These are phyloP conservation scores for Hyla sarda DNA, from an alignment of 2,113 vertebrate species.

Conservation along the genomic window DNA sequence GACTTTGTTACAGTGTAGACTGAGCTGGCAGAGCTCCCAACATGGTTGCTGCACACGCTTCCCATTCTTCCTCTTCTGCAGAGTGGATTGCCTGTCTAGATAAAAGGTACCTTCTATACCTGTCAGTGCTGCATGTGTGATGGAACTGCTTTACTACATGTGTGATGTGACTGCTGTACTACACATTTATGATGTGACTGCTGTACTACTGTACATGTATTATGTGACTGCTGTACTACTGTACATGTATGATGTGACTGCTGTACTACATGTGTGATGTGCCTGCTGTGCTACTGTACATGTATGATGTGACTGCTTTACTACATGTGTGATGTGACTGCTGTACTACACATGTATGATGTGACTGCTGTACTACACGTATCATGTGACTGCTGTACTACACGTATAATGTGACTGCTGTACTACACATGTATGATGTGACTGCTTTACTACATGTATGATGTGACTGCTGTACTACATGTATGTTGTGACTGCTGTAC, in stretches of 20 bases:
- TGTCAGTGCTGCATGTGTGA: background rate
- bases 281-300: too few species aligned
- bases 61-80: conserved; percentile 84
- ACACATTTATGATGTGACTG: too few species aligned
- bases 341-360: background rate
- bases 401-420: too few species aligned
- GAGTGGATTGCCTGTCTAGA: conserved; percentile 95
- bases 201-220: background rate
- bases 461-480: background rate
- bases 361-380: background rate
- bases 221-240: background rate
- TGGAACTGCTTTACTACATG: background rate
- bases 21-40: conserved; percentile 68
- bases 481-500: background rate
- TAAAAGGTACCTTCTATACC: conserved; percentile 82
- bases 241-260: too few species aligned
- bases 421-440: background rate
- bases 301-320: too few species aligned
- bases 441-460: background rate
- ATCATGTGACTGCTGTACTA: too few species aligned
- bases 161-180: background rate
- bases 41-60: conserved; percentile 91
- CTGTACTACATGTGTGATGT: too few species aligned
- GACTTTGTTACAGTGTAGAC: conserved; percentile 19
- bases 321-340: too few species aligned